Evolutionary conservation across 2,113 vertebrate genomes (phyloP).

Genomic region (Asarcornis scutulata): DNA sequence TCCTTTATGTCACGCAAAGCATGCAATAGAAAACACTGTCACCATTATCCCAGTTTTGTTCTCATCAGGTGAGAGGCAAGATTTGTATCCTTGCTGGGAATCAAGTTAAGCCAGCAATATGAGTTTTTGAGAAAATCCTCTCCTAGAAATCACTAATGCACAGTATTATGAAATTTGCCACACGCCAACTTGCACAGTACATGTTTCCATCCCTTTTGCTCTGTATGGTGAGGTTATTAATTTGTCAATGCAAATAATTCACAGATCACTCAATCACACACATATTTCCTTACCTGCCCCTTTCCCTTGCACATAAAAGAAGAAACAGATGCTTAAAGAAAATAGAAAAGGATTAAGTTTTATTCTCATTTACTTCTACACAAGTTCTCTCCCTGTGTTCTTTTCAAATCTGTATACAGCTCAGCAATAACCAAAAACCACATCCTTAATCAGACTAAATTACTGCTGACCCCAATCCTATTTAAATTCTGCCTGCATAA

Average conservation of each 20-base stretch:
- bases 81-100: no score
- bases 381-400: not conserved
- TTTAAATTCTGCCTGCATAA: not conserved
- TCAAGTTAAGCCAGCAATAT: no score
- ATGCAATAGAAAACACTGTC: no score
- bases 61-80: no score
- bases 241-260: not conserved
- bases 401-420: not conserved
- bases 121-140: not conserved
- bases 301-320: not conserved
- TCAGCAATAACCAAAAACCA: not conserved
- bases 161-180: not conserved
- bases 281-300: not conserved
- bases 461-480: not conserved
- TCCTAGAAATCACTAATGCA: not conserved
- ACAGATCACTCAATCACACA: not conserved
- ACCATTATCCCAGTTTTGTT: no score
- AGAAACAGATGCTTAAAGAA: not conserved
- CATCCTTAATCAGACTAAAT: not conserved
- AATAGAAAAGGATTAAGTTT: not conserved
- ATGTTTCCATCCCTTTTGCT: not conserved
- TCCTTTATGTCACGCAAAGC: no score
- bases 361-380: not conserved
- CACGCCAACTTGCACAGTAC: not conserved
- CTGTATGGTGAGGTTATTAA: not conserved